Evolutionary conservation across 2,113 vertebrate genomes (phyloP).

Genomic region (Chunga burmeisteri): DNA sequence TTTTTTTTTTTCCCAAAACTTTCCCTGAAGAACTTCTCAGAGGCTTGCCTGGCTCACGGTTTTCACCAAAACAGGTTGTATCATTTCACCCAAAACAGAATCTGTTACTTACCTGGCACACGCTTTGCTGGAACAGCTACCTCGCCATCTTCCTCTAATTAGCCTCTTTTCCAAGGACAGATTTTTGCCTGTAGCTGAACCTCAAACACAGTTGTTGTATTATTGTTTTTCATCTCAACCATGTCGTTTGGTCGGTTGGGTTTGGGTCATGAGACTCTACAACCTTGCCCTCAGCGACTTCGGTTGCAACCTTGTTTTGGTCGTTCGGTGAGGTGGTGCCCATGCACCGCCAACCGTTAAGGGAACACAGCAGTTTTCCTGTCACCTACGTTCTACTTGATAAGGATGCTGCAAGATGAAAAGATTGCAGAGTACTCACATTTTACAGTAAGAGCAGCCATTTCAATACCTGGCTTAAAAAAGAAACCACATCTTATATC

Average conservation of each 20-base stretch:
- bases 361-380: not conserved
- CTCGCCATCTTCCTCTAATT: not conserved
- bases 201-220: not conserved
- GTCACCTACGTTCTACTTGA: not conserved
- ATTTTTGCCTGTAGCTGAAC: not conserved
- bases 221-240: not conserved
- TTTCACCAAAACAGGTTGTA: not conserved
- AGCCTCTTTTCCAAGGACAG: not conserved
- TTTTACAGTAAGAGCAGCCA: conserved; percentile 44
- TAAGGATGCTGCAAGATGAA: conserved; percentile 4
- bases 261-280: not conserved
- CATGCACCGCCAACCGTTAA: not conserved
- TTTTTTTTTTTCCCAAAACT: not conserved
- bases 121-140: not conserved
- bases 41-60: not conserved
- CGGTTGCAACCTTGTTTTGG: not conserved
- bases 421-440: not conserved
- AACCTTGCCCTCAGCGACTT: not conserved
- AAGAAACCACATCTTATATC: conserved; percentile 21
- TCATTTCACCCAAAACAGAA: not conserved
- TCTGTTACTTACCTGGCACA: not conserved
- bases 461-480: conserved; percentile 51
- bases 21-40: not conserved
- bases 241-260: not conserved
- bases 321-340: not conserved